These are phyloP conservation scores for Colletes latitarsis DNA, from an alignment of 1,140 invertebrate genomes.

Conservation along the genomic window DNA sequence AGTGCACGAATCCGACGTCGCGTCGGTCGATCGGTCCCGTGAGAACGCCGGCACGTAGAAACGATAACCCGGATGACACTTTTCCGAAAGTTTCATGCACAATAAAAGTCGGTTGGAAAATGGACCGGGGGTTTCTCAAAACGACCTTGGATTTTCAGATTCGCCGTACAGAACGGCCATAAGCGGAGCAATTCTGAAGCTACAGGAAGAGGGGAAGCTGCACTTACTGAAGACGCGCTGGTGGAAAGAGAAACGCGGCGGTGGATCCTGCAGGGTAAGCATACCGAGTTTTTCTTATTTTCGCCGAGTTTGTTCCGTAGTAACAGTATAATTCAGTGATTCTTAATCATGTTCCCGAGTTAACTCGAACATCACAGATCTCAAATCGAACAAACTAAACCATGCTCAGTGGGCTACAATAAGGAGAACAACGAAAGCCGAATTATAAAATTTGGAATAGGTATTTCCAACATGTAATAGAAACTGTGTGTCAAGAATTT, in stretches of 20 bases:
- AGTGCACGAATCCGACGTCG: constrained; percentile 22
- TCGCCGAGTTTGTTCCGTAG: constrained; percentile 10
- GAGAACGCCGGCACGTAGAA: constrained; percentile 7
- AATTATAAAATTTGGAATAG: too few species aligned
- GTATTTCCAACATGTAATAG: too few species aligned
- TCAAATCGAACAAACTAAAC: too few species aligned
- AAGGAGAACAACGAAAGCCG: too few species aligned
- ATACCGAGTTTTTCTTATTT: constrained; percentile 35
- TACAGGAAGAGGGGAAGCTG: constrained; percentile 96
- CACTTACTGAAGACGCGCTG: constrained; percentile 96
- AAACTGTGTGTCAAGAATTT: too few species aligned
- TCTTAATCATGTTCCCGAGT: too few species aligned
- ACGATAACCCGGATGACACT: constrained; percentile 21
- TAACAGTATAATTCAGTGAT: not conserved
- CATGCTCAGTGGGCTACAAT: too few species aligned
- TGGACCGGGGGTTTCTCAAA: constrained; percentile 12
- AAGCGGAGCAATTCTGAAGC: constrained; percentile 92
- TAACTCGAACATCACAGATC: too few species aligned
- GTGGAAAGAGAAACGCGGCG: constrained; percentile 96
- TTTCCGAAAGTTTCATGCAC: constrained; percentile 32
- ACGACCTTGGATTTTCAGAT: constrained; percentile 82
- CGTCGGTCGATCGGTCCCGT: not conserved
- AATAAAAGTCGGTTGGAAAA: constrained; percentile 36
- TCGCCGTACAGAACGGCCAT: constrained; percentile 93
- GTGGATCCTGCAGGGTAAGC: constrained; percentile 90